Conservation (phyloP, 2,113 vertebrate species). For the Rynchops niger region DNA sequence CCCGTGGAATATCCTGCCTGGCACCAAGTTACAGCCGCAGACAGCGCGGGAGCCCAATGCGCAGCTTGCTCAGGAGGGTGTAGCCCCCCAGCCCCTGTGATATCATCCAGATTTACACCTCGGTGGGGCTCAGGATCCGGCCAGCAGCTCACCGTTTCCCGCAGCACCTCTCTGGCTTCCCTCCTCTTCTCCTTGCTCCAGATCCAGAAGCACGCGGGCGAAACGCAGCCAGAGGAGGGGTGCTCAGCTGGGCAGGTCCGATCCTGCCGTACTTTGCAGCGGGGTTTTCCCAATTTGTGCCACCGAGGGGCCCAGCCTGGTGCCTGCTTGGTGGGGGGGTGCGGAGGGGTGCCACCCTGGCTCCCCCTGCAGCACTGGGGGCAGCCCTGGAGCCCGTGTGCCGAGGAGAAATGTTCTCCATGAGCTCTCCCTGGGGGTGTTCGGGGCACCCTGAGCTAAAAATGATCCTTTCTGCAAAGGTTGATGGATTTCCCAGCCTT, state of each 20-base stretch:
- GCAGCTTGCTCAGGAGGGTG: neutral
- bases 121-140: neutral
- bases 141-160: neutral
- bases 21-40: rapidly evolving
- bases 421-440: rapidly evolving
- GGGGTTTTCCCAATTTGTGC: neutral
- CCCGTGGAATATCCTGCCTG: neutral
- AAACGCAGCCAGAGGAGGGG: neutral
- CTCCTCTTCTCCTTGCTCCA: neutral
- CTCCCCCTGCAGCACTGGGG: neutral
- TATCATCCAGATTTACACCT: rapidly evolving
- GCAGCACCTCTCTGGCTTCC: neutral
- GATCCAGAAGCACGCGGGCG: neutral
- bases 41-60: rapidly evolving
- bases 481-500: neutral
- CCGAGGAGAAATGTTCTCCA: neutral
- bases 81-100: rapidly evolving
- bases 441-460: neutral
- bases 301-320: rapidly evolving
- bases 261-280: neutral
- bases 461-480: neutral
- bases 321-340: neutral
- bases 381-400: rapidly evolving
- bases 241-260: neutral
- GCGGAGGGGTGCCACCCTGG: rapidly evolving